These are phyloP conservation scores for Pogonus chalceus DNA, from an alignment of 1,140 invertebrate species.

Conservation along the genomic window DNA sequence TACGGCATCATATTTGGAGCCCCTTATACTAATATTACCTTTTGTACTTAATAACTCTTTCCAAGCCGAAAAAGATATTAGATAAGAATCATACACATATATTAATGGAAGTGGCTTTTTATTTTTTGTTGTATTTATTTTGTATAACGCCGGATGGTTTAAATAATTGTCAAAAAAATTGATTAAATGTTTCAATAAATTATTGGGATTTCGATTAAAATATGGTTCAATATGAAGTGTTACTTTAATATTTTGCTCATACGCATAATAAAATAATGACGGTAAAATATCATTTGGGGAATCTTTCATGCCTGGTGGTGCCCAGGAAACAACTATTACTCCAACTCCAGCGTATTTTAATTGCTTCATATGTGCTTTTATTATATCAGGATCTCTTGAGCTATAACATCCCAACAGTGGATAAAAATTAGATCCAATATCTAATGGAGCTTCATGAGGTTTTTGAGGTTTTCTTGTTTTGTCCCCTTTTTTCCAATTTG, in stretches of 20 bases:
- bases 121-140: constrained; percentile 33
- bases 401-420: constrained; percentile 41
- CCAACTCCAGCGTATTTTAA: constrained; percentile 37
- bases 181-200: constrained; percentile 35
- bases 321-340: constrained; percentile 39
- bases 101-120: constrained; percentile 39
- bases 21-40: constrained; percentile 40
- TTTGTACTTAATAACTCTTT: constrained; percentile 39
- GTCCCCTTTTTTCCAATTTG: constrained; percentile 39
- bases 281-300: constrained; percentile 35
- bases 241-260: constrained; percentile 37
- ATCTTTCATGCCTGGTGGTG: constrained; percentile 33
- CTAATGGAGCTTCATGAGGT: constrained; percentile 35
- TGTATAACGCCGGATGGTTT: constrained; percentile 42
- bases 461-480: constrained; percentile 35
- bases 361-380: constrained; percentile 35
- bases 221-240: constrained; percentile 40
- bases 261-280: constrained; percentile 36
- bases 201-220: constrained; percentile 36
- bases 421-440: constrained; percentile 41
- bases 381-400: constrained; percentile 35
- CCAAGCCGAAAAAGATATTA: constrained; percentile 39
- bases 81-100: constrained; percentile 49
- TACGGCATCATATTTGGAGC: constrained; percentile 44
- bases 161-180: constrained; percentile 28